These are phyloP conservation scores for Sebastes diaconus DNA, from an alignment of 2,797 vertebrate genomes.

Conservation along the genomic window DNA sequence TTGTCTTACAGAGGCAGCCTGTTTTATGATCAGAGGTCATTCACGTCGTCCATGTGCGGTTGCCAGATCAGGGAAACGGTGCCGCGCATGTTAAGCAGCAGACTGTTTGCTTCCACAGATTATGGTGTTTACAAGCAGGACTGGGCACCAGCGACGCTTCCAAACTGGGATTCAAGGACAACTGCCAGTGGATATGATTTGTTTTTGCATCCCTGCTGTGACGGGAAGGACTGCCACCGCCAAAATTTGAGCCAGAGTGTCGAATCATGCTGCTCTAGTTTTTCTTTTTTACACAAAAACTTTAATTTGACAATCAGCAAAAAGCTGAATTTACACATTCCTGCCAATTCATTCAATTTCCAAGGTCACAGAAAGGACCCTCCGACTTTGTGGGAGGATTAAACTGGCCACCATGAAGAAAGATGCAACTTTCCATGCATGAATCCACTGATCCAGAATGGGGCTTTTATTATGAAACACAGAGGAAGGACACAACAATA, in stretches of 20 bases:
- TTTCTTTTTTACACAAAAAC: background rate
- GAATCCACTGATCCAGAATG: slow-evolving; percentile 8
- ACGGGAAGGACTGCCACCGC: slow-evolving; percentile 16
- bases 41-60: slow-evolving; percentile 32
- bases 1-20: slow-evolving; percentile 21
- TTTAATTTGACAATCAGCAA: slow-evolving; percentile 33
- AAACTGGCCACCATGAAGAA: slow-evolving; percentile 19
- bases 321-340: slow-evolving; percentile 15
- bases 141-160: slow-evolving; percentile 36
- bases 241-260: slow-evolving; percentile 23
- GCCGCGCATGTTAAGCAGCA: slow-evolving; percentile 51
- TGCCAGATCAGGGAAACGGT: slow-evolving; percentile 35
- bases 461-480: background rate
- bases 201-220: slow-evolving; percentile 44
- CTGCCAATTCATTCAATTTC: slow-evolving; percentile 5
- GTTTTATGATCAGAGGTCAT: slow-evolving; percentile 52
- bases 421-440: slow-evolving; percentile 25
- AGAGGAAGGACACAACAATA: slow-evolving; percentile 12
- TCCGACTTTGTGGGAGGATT: slow-evolving; percentile 33
- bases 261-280: slow-evolving; percentile 11
- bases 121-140: slow-evolving; percentile 29
- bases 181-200: slow-evolving; percentile 48
- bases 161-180: slow-evolving; percentile 60
- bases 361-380: slow-evolving; percentile 19
- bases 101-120: slow-evolving; percentile 47